Evolutionary conservation across 2,797 vertebrate genomes (phyloP).

Genomic region (Hapalemur alaotrensis): DNA sequence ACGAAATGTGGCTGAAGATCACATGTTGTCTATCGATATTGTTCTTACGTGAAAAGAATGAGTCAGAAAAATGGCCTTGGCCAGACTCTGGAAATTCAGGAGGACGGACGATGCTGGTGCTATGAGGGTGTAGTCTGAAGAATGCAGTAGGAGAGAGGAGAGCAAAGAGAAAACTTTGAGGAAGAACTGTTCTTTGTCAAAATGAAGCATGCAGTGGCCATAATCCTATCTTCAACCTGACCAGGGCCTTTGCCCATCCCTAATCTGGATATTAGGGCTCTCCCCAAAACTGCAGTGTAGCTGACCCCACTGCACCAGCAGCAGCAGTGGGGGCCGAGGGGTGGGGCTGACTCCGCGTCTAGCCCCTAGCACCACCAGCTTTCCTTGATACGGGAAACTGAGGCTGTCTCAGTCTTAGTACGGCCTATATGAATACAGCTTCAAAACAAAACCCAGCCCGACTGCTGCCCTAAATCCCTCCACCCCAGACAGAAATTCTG

Average conservation of each 20-base stretch:
- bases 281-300: background rate
- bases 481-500: background rate
- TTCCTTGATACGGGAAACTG: background rate
- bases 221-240: background rate
- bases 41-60: background rate
- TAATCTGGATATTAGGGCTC: background rate
- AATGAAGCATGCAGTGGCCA: background rate
- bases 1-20: background rate
- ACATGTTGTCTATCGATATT: background rate
- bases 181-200: background rate
- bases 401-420: background rate
- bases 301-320: background rate
- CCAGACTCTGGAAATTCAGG: background rate
- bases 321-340: background rate
- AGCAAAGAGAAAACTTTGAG: background rate
- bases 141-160: background rate
- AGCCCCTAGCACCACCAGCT: background rate
- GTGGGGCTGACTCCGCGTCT: background rate
- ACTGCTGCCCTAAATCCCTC: background rate
- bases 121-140: background rate
- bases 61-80: background rate
- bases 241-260: background rate
- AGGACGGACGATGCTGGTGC: accelerated
- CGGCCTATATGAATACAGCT: background rate
- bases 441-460: background rate